Conservation (phyloP, 2,888 invertebrate species). For the Standfussiana lucernea region DNA sequence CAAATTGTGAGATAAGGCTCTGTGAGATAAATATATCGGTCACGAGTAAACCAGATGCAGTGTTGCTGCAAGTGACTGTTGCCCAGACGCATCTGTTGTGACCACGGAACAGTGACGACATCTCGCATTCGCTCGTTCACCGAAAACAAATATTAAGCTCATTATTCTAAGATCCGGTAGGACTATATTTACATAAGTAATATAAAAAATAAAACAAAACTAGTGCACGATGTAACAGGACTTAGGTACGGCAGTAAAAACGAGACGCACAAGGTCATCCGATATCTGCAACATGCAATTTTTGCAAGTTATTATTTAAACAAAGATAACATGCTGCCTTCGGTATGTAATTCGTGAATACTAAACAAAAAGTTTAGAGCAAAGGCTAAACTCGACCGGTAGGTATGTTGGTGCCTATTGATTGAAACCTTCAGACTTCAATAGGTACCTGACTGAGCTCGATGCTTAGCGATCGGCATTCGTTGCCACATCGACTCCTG, state of each 20-base stretch:
- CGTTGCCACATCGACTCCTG: conserved; percentile 15
- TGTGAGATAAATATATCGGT: conserved; percentile 76
- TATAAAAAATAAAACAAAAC: conserved; percentile 54
- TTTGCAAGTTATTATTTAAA: conserved; percentile 60
- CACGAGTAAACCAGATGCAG: conserved; percentile 74
- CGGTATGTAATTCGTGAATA: conserved; percentile 37
- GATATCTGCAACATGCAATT: conserved; percentile 58
- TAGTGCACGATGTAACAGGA: conserved; percentile 65
- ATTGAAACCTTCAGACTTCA: conserved; percentile 54
- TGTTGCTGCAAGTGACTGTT: conserved; percentile 51
- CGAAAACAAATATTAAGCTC: conserved; percentile 15
- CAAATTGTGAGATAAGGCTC: conserved; percentile 87
- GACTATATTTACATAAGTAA: conserved; percentile 39
- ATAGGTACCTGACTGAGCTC: conserved; percentile 22
- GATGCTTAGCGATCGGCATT: conserved; percentile 29
- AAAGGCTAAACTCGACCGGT: conserved; percentile 26
- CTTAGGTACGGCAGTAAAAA: conserved; percentile 62
- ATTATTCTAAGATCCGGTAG: conserved; percentile 53
- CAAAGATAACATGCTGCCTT: conserved; percentile 35
- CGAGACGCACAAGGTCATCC: conserved; percentile 64
- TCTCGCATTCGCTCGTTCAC: conserved; percentile 15
- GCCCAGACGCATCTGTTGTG: conserved; percentile 51
- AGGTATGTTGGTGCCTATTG: conserved; percentile 13
- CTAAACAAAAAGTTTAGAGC: conserved; percentile 46
- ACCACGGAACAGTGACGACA: conserved; percentile 41